Evolutionary conservation across 2,113 vertebrate genomes (phyloP).

Genomic region (Rhabdomys dilectus): DNA sequence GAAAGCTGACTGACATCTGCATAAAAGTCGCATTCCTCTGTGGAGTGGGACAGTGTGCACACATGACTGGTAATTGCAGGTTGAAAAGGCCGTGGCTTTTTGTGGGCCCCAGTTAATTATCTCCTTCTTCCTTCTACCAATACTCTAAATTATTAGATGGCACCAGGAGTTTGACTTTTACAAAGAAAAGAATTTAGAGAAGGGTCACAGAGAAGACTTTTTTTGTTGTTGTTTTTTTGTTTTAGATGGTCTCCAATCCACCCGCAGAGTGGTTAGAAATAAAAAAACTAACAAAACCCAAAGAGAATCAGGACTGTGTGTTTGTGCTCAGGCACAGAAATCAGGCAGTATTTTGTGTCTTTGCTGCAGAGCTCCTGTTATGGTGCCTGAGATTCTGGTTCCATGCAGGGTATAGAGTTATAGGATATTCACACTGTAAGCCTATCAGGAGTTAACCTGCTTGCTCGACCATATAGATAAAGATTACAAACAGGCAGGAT

Average conservation of each 20-base stretch:
- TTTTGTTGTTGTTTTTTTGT: background rate
- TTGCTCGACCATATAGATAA: background rate
- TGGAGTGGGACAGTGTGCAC: background rate
- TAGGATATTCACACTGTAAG: background rate
- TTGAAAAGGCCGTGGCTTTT: background rate
- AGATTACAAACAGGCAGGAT: background rate
- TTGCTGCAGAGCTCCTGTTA: background rate
- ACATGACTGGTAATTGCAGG: background rate
- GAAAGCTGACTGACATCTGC: background rate
- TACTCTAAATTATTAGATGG: constrained; percentile 18
- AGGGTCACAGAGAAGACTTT: background rate
- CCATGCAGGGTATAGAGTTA: background rate
- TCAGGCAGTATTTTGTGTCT: no score
- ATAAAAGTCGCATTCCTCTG: background rate
- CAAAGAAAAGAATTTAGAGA: background rate
- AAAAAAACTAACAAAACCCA: background rate
- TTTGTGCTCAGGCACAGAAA: background rate
- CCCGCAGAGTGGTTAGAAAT: background rate
- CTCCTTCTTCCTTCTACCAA: no score
- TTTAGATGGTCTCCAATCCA: background rate
- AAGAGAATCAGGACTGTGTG: background rate
- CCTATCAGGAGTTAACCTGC: background rate
- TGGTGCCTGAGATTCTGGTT: background rate
- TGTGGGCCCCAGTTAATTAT: background rate
- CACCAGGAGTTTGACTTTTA: constrained; percentile 28